Conservation (phyloP, 2,888 invertebrate species). For the Eledona agricola region DNA sequence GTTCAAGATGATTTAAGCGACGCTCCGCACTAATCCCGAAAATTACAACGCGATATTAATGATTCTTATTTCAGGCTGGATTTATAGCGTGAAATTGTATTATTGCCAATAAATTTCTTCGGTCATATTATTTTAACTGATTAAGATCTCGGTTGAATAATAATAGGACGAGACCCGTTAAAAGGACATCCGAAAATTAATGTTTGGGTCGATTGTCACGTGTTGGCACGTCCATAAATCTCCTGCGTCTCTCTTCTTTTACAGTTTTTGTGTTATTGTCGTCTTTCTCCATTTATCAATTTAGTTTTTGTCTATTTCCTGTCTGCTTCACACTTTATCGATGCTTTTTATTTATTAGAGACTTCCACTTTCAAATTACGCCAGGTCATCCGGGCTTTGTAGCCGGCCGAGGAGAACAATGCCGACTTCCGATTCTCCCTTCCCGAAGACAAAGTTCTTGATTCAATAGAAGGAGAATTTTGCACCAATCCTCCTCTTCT, state of each 20-base stretch:
- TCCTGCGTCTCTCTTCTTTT: conserved; percentile 48
- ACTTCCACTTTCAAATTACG: conserved; percentile 31
- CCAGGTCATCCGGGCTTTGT: conserved; percentile 33
- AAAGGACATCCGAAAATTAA: conserved; percentile 43
- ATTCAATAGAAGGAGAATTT: conserved; percentile 19
- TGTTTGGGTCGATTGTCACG: conserved; percentile 51
- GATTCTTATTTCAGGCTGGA: conserved; percentile 13
- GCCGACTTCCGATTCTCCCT: conserved; percentile 15
- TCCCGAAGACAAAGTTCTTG: conserved; percentile 23
- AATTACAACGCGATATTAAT: conserved; percentile 27
- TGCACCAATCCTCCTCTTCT: conserved; percentile 22
- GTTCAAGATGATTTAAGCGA: conserved; percentile 30
- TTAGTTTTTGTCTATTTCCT: conserved; percentile 51
- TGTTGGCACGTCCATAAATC: conserved; percentile 54
- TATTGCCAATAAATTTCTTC: conserved; percentile 14
- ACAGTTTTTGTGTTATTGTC: conserved; percentile 44
- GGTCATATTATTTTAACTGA: conserved; percentile 23
- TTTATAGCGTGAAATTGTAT: conserved; percentile 11
- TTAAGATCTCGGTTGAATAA: conserved; percentile 6
- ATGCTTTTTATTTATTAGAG: conserved; percentile 38
- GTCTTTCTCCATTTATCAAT: conserved; percentile 51
- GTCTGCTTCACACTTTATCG: conserved; percentile 48
- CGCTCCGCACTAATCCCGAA: conserved; percentile 27
- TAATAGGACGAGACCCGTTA: conserved; percentile 26
- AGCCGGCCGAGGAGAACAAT: conserved; percentile 29